phyloP scores from a whole-genome alignment of 2,888 invertebrate species.

The Platycheirus rosarum region DNA sequence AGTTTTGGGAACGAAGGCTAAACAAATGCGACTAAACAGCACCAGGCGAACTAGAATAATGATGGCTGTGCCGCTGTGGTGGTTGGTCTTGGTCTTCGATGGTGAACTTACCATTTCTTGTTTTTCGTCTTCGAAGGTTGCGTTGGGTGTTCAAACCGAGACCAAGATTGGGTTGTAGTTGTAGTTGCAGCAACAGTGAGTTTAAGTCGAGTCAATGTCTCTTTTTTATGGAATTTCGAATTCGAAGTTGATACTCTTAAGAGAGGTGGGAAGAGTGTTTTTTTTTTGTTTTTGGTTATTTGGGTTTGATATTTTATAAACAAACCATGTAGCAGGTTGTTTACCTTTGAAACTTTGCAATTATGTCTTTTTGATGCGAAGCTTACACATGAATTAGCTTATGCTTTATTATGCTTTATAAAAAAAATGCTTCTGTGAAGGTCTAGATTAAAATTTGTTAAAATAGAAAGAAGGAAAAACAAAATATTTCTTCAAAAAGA shows the following conservation, averaged over 20 bases:
- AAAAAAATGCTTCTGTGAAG: too few relatives aligned
- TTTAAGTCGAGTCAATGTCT: constrained; percentile 25
- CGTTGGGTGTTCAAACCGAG: constrained; percentile 12
- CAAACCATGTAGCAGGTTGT: constrained; percentile 68
- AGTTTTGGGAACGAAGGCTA: constrained; percentile 9
- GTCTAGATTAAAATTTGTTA: too few relatives aligned
- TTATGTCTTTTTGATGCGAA: constrained; percentile 12
- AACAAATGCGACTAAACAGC: constrained; percentile 18
- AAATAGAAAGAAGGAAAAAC: too few relatives aligned
- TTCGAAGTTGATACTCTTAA: constrained; percentile 52
- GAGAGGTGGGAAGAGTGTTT: too few relatives aligned
- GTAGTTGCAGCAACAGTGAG: background rate
- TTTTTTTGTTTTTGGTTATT: constrained; percentile 28
- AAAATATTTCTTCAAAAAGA: too few relatives aligned
- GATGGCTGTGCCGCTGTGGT: constrained; percentile 22
- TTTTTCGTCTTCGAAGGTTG: constrained; percentile 52
- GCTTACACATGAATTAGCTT: constrained; percentile 1
- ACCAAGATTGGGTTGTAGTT: constrained; percentile 20
- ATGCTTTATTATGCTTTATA: too few relatives aligned
- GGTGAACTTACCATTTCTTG: constrained; percentile 43
- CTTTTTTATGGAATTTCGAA: constrained; percentile 40
- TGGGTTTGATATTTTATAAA: constrained; percentile 60
- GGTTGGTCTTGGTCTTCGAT: constrained; percentile 46
- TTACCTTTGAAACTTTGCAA: constrained; percentile 65
- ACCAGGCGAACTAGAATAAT: constrained; percentile 54